Evolutionary conservation across 1,140 invertebrate species (phyloP).

Genomic region (Babylonia areolata): DNA sequence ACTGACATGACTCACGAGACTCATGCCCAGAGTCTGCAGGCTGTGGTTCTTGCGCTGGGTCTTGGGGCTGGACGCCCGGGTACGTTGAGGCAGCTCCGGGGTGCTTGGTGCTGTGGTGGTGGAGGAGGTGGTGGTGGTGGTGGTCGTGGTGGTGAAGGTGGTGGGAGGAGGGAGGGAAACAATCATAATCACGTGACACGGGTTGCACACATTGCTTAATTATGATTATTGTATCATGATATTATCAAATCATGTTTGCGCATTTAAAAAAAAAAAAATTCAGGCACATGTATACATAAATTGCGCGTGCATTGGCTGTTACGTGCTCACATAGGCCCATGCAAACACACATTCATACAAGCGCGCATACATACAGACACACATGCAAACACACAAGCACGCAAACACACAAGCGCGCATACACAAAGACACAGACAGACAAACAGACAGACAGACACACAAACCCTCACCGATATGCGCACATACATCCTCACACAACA

Average conservation of each 20-base stretch:
- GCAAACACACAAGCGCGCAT: neutral
- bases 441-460: neutral
- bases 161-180: too few relatives aligned
- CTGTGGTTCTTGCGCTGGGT: conserved; percentile 52
- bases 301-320: too few relatives aligned
- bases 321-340: too few relatives aligned
- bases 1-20: conserved; percentile 52
- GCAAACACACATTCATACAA: neutral
- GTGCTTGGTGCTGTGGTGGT: conserved; percentile 64
- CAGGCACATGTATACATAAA: too few relatives aligned
- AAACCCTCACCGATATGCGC: neutral
- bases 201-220: too few relatives aligned
- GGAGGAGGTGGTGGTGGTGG: too few relatives aligned
- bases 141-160: too few relatives aligned
- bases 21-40: conserved; percentile 58
- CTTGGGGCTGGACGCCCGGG: conserved; percentile 46
- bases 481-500: too few relatives aligned
- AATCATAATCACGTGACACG: too few relatives aligned
- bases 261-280: too few relatives aligned
- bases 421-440: neutral
- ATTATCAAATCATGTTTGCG: too few relatives aligned
- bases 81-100: conserved; percentile 56
- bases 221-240: too few relatives aligned
- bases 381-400: neutral
- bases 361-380: neutral